These are phyloP conservation scores for Drosophila subsilvestris DNA, from an alignment of 2,888 invertebrate species.

Conservation along the genomic window DNA sequence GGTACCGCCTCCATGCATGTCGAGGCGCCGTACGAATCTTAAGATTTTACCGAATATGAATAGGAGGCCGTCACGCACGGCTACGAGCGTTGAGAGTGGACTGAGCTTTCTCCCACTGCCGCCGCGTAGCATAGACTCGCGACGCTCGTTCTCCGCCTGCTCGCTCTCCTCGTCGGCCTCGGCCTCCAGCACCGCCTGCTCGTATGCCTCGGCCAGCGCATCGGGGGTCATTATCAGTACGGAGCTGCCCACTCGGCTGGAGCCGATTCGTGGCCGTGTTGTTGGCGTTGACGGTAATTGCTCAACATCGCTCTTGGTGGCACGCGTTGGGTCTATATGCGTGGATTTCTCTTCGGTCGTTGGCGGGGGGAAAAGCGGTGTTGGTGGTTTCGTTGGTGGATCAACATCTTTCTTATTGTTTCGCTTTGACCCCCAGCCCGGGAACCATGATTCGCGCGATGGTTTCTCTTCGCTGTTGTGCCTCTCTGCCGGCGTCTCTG, in stretches of 20 bases:
- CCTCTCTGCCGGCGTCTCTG: conserved; percentile 41
- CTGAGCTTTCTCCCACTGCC: conserved; percentile 3
- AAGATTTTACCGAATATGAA: conserved; percentile 56
- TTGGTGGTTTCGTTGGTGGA: neutral
- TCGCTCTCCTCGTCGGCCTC: neutral
- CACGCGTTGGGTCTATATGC: neutral
- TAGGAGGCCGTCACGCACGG: conserved; percentile 53
- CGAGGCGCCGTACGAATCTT: conserved; percentile 59
- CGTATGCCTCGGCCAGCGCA: conserved; percentile 60
- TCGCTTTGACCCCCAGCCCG: neutral
- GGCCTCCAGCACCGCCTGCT: conserved; percentile 44
- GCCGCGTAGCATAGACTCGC: neutral
- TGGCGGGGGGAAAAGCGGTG: neutral
- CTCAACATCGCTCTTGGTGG: neutral
- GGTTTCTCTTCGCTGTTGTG: neutral
- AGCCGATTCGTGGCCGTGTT: conserved; percentile 51
- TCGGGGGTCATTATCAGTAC: conserved; percentile 59
- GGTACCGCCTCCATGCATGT: conserved; percentile 72
- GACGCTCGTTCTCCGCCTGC: neutral
- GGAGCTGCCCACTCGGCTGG: conserved; percentile 53
- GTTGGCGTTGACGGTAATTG: neutral
- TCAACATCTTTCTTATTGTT: neutral
- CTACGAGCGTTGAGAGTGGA: conserved; percentile 23
- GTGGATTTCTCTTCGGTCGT: neutral
- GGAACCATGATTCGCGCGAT: too few species aligned